Evolutionary conservation across 2,113 vertebrate species (phyloP), one percentile per base, ranked within the genome.

Genomic region (Pardalotus punctatus): DNA sequence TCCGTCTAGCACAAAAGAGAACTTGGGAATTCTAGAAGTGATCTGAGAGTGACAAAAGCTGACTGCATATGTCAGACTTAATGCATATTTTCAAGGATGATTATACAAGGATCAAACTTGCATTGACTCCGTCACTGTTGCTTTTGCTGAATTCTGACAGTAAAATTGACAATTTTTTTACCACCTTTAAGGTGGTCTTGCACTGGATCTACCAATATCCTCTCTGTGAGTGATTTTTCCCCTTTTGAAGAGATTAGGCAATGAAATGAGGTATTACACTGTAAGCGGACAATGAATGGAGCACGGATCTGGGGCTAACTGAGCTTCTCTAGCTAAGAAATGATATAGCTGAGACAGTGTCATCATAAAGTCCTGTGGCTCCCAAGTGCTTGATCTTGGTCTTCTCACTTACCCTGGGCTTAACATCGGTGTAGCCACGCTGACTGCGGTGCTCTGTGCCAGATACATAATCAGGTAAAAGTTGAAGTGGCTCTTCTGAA

Each of bases 241-340:
- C 38, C 54, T 66, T 82, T 51, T 83, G 36, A 50, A 57, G 50
- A 42, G 83, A 27, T 36, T 2, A 15, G 28, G 51, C 47, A 58
- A 3, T 0, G 2, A 62, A 72, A 25, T 28, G 60, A 58, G 61
- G 6, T 18, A 0, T 48, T 31, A 0, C 10, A 2, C 10, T 24
- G 9, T 19, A 20, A n/a, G 43, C 23, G 69, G 56, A 1, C 47
- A 12, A 0, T 56, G 60, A 36, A 28, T 2, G 5, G 27, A 77
- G 42, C 45, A n/a, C 54, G 51, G 47, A 27, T 33, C 18, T 42
- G 6, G 48, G 64, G 15, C 65, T 62, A 5, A 15, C 31, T 10
- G 64, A 60, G 56, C 14, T 90, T 48, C 88, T 81, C n/a, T 48
- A 31, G 12, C 58, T 8, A 9, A 76, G 47, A 38, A 47, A 45